Conservation (phyloP, 1,140 invertebrate species). For the Fopius arisanus region DNA sequence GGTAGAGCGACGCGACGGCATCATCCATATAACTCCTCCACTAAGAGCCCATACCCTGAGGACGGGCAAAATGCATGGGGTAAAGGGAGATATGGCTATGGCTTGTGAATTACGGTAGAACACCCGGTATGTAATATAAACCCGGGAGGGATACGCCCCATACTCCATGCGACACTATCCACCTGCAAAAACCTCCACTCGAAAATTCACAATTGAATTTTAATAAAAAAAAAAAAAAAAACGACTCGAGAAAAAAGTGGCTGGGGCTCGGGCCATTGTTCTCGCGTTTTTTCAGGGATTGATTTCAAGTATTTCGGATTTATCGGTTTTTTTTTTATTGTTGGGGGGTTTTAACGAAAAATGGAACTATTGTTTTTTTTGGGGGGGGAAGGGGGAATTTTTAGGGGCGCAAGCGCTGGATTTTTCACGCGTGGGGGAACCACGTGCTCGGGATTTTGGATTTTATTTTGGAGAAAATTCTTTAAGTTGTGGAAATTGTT, state of each 20-base stretch:
- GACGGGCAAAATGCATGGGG: background rate
- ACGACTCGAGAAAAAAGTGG: background rate
- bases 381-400: too few relatives aligned
- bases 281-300: background rate
- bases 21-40: conserved; percentile 11
- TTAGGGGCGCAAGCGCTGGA: too few relatives aligned
- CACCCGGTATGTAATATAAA: conserved; percentile 13
- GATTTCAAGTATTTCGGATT: background rate
- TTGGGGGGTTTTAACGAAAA: background rate
- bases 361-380: too few relatives aligned
- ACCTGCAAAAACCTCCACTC: background rate
- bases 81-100: background rate
- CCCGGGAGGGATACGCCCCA: background rate
- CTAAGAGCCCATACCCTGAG: conserved; percentile 10
- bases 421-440: too few relatives aligned
- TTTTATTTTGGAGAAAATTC: too few relatives aligned
- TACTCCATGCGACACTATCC: conserved; percentile 10
- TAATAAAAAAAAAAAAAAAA: background rate
- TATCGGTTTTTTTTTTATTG: background rate
- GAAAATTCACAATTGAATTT: conserved; percentile 6
- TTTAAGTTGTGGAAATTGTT: too few relatives aligned
- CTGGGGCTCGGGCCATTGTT: background rate
- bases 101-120: conserved; percentile 10
- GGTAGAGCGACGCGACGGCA: background rate
- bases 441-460: too few relatives aligned